phyloP scores from a whole-genome alignment of 1,140 invertebrate species.

The Ceratina calcarata region DNA sequence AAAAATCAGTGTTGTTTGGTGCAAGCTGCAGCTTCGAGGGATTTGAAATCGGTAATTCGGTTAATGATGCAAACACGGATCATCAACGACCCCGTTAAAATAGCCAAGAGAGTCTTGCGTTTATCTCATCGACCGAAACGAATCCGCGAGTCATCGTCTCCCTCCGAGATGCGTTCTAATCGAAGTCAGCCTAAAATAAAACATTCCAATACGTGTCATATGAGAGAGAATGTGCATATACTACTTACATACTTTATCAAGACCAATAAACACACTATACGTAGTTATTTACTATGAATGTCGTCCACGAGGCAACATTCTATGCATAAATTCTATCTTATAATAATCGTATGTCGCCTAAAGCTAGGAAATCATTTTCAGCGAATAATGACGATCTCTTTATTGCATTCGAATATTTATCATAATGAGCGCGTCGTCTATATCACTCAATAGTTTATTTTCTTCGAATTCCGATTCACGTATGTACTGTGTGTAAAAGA shows the following conservation, averaged over 20 bases:
- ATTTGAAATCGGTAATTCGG: too few species aligned
- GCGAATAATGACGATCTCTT: conserved; percentile 25
- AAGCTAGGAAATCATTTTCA: conserved; percentile 58
- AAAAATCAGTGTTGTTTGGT: too few species aligned
- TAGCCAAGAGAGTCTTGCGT: not conserved
- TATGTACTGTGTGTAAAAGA: conserved; percentile 14
- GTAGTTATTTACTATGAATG: conserved; percentile 25
- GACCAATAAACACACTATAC: conserved; percentile 11
- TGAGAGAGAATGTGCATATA: not conserved
- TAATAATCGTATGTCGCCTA: conserved; percentile 46
- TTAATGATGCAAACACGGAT: not conserved
- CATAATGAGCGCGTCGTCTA: conserved; percentile 38
- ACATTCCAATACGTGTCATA: not conserved
- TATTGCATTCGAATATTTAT: conserved; percentile 33
- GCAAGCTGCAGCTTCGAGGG: too few species aligned
- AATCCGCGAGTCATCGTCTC: not conserved
- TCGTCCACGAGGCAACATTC: conserved; percentile 34
- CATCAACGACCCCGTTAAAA: not conserved
- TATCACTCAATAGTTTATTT: conserved; percentile 73
- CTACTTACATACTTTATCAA: conserved; percentile 10
- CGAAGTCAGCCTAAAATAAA: conserved; percentile 1
- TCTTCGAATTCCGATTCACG: conserved; percentile 58
- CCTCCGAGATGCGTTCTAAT: not conserved
- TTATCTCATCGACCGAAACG: not conserved
- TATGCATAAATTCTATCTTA: conserved; percentile 35